Evolutionary conservation across 2,797 vertebrate species (phyloP).

Genomic region (Liparis tanakae): DNA sequence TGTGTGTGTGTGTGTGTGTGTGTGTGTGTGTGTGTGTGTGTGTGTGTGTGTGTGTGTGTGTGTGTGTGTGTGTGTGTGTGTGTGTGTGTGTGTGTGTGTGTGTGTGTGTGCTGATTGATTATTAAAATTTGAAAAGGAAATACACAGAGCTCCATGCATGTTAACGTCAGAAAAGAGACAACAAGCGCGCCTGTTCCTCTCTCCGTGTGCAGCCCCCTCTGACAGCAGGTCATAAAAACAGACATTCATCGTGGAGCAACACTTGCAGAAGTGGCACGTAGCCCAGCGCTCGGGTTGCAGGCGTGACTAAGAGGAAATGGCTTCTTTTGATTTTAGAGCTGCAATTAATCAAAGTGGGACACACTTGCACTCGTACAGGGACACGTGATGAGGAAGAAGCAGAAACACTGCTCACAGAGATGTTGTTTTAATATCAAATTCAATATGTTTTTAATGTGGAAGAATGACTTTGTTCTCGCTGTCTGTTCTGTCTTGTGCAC

Average conservation of each 20-base stretch:
- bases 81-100: not conserved
- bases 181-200: not conserved
- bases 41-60: conserved; percentile 18
- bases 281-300: conserved; percentile 55
- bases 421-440: conserved; percentile 37
- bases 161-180: conserved; percentile 35
- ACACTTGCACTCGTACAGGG: conserved; percentile 29
- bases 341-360: conserved; percentile 65
- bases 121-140: conserved; percentile 34
- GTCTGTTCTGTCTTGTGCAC: conserved; percentile 1
- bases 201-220: conserved; percentile 10
- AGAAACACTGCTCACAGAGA: conserved; percentile 44
- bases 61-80: conserved; percentile 12
- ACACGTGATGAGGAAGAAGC: conserved; percentile 62
- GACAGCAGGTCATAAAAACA: conserved; percentile 81
- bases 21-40: too few relatives aligned
- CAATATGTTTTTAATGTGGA: conserved; percentile 15
- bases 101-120: conserved; percentile 34
- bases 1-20: too few relatives aligned
- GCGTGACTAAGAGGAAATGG: conserved; percentile 75
- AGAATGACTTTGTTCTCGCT: conserved; percentile 2
- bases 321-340: conserved; percentile 69
- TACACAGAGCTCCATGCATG: conserved; percentile 14
- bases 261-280: conserved; percentile 58
- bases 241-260: conserved; percentile 72